These are phyloP conservation scores for Serrognathus titanus DNA, from an alignment of 2,888 invertebrate species.

Conservation along the genomic window DNA sequence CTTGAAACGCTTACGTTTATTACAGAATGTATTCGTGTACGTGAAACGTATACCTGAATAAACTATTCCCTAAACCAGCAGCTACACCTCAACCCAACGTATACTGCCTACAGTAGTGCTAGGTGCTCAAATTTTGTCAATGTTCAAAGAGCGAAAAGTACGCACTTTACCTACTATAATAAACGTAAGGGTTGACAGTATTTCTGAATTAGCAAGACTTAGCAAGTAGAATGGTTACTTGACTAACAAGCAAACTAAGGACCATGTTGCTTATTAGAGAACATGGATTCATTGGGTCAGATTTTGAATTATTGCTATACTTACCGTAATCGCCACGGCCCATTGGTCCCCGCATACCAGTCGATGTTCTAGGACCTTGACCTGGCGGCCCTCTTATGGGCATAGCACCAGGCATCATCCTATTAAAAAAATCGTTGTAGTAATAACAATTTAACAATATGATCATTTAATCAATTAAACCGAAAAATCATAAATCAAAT, in stretches of 20 bases:
- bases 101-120: no score
- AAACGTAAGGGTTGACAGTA: slow-evolving; percentile 8
- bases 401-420: slow-evolving; percentile 64
- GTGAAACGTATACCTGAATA: not conserved
- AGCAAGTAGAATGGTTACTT: slow-evolving; percentile 47
- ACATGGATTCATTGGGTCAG: slow-evolving; percentile 8
- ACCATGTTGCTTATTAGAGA: slow-evolving; percentile 25
- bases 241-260: slow-evolving; percentile 38
- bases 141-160: not conserved
- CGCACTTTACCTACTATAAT: slow-evolving; percentile 1
- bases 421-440: slow-evolving; percentile 21
- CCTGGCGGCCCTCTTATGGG: slow-evolving; percentile 57
- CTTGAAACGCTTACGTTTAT: not conserved
- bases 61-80: slow-evolving; percentile 3
- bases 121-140: no score
- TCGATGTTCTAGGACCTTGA: slow-evolving; percentile 47
- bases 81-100: slow-evolving; percentile 11
- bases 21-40: not conserved
- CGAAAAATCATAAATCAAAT: no score
- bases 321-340: slow-evolving; percentile 89
- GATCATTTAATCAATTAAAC: no score
- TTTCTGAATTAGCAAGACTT: slow-evolving; percentile 23
- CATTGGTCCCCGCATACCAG: slow-evolving; percentile 66
- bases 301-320: slow-evolving; percentile 44
- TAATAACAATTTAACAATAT: slow-evolving; percentile 5